A percentile compares a stretch with the other conserved stretches of the same genome.
Conservation (phyloP, 1,140 invertebrate genomes). For the Belonocnema kinseyi region DNA sequence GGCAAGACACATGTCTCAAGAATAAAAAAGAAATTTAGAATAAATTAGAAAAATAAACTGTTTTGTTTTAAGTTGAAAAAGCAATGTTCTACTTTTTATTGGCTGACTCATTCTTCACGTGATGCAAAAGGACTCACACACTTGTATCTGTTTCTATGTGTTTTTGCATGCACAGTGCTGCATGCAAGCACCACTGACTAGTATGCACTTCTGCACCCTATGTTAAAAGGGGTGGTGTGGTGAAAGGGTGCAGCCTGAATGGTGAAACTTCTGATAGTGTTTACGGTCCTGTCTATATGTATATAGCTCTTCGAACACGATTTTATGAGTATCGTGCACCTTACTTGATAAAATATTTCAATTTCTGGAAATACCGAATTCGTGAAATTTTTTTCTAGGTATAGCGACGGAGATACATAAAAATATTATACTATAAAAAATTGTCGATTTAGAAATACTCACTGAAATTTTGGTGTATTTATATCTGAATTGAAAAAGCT, state of each 20-base stretch:
- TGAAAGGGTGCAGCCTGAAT: constrained; percentile 19
- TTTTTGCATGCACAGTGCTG: constrained; percentile 19
- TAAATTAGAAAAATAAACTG: constrained; percentile 39
- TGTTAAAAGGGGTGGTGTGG: constrained; percentile 2
- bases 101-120: constrained; percentile 57
- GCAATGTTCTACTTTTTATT: constrained; percentile 35
- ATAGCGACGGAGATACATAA: too few relatives aligned
- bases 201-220: constrained; percentile 1
- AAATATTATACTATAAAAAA: too few relatives aligned
- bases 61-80: not conserved
- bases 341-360: not conserved
- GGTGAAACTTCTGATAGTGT: constrained; percentile 17
- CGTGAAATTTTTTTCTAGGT: not conserved
- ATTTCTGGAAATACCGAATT: not conserved
- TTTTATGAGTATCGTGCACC: constrained; percentile 7
- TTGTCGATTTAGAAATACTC: too few relatives aligned
- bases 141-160: constrained; percentile 37
- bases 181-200: constrained; percentile 19
- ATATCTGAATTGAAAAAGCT: too few relatives aligned
- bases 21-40: not conserved
- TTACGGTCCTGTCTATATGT: constrained; percentile 11
- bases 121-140: constrained; percentile 43
- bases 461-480: too few relatives aligned
- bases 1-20: too few relatives aligned
- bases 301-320: not conserved